Percentiles rank a stretch among this genome's conserved stretches.
Evolutionary conservation across 2,888 invertebrate genomes (phyloP).

Genomic region (Alentia gelatinosa): DNA sequence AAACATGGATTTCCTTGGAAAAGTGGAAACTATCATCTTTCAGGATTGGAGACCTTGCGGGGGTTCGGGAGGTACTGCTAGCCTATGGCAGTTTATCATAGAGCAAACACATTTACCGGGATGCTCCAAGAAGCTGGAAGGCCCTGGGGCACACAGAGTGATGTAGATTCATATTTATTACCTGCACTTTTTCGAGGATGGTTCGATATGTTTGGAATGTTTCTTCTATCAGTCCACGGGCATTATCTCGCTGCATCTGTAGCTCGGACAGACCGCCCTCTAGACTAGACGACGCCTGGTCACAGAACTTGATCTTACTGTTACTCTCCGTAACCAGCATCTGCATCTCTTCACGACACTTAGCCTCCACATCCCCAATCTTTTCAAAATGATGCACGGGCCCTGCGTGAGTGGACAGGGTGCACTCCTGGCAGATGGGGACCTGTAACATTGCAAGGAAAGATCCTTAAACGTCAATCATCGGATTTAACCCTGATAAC

Average conservation of each 20-base stretch:
- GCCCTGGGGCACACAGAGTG: too few relatives aligned
- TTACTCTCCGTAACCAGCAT: conserved; percentile 88
- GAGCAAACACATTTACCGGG: too few relatives aligned
- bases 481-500: too few relatives aligned
- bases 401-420: conserved; percentile 90
- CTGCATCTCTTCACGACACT: conserved; percentile 89
- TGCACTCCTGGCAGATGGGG: conserved; percentile 93
- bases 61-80: too few relatives aligned
- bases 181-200: conserved; percentile 87
- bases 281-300: conserved; percentile 88
- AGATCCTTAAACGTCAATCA: too few relatives aligned
- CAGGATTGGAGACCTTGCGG: too few relatives aligned
- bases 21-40: too few relatives aligned
- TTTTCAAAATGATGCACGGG: conserved; percentile 91
- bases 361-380: conserved; percentile 87
- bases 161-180: too few relatives aligned
- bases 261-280: conserved; percentile 91
- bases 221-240: conserved; percentile 87
- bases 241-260: conserved; percentile 92
- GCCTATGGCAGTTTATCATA: too few relatives aligned
- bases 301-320: conserved; percentile 88
- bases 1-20: too few relatives aligned
- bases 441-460: conserved; percentile 85
- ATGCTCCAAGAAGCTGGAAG: too few relatives aligned
- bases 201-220: conserved; percentile 84